Conservation (phyloP, 2,888 invertebrate species). For the Dermolepida albohirtum region DNA sequence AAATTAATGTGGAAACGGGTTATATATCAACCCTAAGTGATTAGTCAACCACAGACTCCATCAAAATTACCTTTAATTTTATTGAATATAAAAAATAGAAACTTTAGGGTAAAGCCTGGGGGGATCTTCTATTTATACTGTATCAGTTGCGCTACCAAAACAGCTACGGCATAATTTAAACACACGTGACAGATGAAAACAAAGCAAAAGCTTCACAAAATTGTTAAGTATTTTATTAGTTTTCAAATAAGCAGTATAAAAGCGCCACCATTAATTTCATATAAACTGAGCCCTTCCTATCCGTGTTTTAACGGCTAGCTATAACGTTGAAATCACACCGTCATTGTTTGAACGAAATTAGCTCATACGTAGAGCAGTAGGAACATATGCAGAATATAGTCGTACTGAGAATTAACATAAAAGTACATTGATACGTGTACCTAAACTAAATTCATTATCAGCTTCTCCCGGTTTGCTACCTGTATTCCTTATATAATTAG, state of each 20-base stretch:
- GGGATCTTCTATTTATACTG: too few relatives aligned
- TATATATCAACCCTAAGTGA: too few relatives aligned
- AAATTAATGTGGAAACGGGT: too few relatives aligned
- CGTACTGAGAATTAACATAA: background rate
- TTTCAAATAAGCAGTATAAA: slow-evolving; percentile 5
- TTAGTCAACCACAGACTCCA: too few relatives aligned
- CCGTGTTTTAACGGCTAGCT: background rate
- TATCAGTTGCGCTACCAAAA: too few relatives aligned
- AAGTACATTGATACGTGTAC: background rate
- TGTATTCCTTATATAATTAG: too few relatives aligned
- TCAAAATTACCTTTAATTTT: too few relatives aligned
- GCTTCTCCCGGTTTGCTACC: too few relatives aligned
- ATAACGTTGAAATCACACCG: background rate
- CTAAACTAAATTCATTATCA: background rate
- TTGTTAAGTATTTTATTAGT: slow-evolving; percentile 2
- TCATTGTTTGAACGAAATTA: slow-evolving; percentile 10
- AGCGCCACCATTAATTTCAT: background rate
- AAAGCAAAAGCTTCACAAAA: background rate
- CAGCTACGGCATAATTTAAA: background rate
- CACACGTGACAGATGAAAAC: background rate
- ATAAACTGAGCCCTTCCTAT: background rate
- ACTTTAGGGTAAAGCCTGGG: too few relatives aligned
- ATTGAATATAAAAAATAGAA: too few relatives aligned
- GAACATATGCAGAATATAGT: background rate
- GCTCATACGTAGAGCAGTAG: background rate